These are phyloP conservation scores for Pituophis catenifer DNA, from an alignment of 2,113 vertebrate species.

Conservation along the genomic window DNA sequence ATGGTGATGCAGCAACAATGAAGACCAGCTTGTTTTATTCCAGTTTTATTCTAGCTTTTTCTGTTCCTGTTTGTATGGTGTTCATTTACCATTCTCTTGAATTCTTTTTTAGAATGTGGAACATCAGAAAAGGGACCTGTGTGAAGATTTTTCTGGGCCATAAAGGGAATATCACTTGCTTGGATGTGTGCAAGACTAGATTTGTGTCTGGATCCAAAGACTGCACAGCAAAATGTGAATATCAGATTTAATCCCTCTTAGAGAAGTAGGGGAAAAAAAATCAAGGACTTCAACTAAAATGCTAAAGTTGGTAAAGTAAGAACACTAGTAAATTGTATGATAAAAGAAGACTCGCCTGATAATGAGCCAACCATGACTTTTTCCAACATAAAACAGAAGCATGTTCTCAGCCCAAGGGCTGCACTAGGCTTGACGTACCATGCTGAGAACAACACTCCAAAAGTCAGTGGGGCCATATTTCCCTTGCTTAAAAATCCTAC, in stretches of 20 bases:
- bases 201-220: constrained; percentile 86
- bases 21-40: not conserved
- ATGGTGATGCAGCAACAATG: not conserved
- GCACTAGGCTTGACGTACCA: not conserved
- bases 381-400: not conserved
- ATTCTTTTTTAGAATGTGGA: constrained; percentile 78
- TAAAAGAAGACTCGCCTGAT: not conserved
- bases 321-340: not conserved
- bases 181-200: constrained; percentile 71
- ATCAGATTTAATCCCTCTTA: not conserved
- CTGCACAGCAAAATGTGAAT: constrained; percentile 82
- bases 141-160: constrained; percentile 76
- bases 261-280: not conserved
- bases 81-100: not conserved
- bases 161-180: constrained; percentile 73
- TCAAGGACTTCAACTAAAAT: not conserved
- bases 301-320: not conserved
- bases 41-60: not conserved
- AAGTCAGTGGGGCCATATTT: not conserved
- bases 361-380: not conserved
- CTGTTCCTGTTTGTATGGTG: not conserved
- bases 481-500: not conserved
- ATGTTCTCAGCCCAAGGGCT: not conserved
- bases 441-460: not conserved
- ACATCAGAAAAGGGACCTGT: constrained; percentile 73